Percentiles rank a stretch among this genome's conserved stretches.
phyloP scores from a whole-genome alignment of 1,140 invertebrate genomes.

The Helicoverpa armigera region DNA sequence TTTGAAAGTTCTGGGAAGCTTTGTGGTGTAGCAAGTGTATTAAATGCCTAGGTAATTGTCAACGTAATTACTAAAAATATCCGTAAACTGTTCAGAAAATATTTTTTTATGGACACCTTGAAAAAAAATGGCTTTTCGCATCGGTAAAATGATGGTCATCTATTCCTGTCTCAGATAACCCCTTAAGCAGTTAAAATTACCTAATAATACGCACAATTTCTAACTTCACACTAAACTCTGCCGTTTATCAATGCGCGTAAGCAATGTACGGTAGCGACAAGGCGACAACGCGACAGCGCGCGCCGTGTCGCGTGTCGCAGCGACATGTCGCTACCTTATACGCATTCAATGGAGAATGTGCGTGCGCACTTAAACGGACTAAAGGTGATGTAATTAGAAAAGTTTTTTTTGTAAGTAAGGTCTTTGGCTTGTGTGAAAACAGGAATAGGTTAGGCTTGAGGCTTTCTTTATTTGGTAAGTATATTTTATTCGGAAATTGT shows the following conservation, averaged over 20 bases:
- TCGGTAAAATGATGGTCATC: no score
- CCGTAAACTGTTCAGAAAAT: no score
- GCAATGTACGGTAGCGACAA: constrained; percentile 62
- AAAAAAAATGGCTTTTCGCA: no score
- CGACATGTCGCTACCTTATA: constrained; percentile 70
- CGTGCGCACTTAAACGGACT: constrained; percentile 64
- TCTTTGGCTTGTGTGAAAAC: not conserved
- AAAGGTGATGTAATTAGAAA: constrained; percentile 67
- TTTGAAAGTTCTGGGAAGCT: constrained; percentile 26
- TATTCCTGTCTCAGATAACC: not conserved
- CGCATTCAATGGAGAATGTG: constrained; percentile 67
- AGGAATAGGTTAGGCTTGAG: not conserved
- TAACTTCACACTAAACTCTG: constrained; percentile 35
- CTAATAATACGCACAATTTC: constrained; percentile 21
- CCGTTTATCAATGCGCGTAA: constrained; percentile 63
- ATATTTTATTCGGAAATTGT: not conserved
- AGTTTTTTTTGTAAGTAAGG: not conserved
- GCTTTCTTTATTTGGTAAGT: not conserved
- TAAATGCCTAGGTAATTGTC: not conserved
- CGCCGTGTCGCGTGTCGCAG: constrained; percentile 58
- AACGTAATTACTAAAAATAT: not conserved
- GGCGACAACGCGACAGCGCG: constrained; percentile 52
- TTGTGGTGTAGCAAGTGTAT: no score
- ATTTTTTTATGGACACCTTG: no score
- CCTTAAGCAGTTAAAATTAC: constrained; percentile 24